A percentile compares a stretch with the other conserved stretches of the same genome.
Conservation (phyloP, 2,113 vertebrate species). For the Raja brachyura region DNA sequence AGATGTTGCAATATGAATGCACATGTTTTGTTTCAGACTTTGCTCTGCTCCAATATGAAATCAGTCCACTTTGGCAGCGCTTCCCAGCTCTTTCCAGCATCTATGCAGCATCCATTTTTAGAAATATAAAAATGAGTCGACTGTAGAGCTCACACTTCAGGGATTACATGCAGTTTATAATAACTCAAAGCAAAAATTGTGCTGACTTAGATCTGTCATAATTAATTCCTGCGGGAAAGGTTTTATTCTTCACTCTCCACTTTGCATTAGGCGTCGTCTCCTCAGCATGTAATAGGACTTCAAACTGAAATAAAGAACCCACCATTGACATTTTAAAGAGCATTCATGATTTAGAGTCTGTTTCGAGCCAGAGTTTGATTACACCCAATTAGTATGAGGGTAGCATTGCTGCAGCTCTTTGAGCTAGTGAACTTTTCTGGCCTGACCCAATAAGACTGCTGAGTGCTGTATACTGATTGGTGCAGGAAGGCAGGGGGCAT, state of each 20-base stretch:
- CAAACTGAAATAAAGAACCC: slow-evolving; percentile 45
- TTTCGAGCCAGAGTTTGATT: slow-evolving; percentile 48
- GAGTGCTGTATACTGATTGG: neutral
- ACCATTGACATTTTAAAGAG: slow-evolving; percentile 50
- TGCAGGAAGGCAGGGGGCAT: slow-evolving; percentile 42
- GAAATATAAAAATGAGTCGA: neutral
- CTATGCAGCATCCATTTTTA: neutral
- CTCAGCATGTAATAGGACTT: slow-evolving; percentile 42
- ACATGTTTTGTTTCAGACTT: slow-evolving; percentile 32
- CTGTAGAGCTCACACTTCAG: neutral
- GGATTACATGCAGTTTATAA: neutral
- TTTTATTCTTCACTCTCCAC: neutral
- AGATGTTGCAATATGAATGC: slow-evolving; percentile 37
- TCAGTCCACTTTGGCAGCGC: neutral
- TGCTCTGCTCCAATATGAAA: neutral
- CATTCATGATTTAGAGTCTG: slow-evolving; percentile 48
- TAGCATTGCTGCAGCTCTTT: slow-evolving; percentile 42
- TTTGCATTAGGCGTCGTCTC: neutral
- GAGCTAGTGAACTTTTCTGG: slow-evolving; percentile 44
- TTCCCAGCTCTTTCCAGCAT: neutral
- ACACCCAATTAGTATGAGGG: slow-evolving; percentile 49
- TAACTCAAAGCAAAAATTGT: neutral
- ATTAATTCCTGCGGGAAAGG: slow-evolving; percentile 9
- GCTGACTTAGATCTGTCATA: slow-evolving; percentile 6
- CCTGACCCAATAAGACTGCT: slow-evolving; percentile 42